A percentile compares a stretch with the other conserved stretches of the same genome.
Evolutionary conservation across 2,888 invertebrate genomes (phyloP).

Genomic region (Cephalotes varians): DNA sequence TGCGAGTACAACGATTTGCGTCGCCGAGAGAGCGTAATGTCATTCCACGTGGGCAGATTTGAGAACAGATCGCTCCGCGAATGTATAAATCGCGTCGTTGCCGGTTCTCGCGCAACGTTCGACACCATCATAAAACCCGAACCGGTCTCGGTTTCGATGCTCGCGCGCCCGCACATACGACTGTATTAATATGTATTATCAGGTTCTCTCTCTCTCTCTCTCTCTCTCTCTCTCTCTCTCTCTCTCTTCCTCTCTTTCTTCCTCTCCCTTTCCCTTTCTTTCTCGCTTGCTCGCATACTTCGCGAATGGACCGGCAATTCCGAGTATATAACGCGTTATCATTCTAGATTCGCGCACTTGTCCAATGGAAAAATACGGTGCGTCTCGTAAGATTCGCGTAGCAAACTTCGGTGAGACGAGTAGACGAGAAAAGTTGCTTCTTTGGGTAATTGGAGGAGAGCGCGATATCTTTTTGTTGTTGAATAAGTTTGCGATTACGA

Average conservation of each 20-base stretch:
- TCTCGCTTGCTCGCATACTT: conserved; percentile 34
- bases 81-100: conserved; percentile 41
- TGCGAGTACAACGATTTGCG: conserved; percentile 16
- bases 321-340: conserved; percentile 66
- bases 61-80: conserved; percentile 68
- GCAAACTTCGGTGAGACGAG: neutral
- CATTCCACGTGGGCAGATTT: conserved; percentile 61
- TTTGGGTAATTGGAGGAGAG: neutral
- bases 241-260: neutral
- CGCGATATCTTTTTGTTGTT: neutral
- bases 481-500: neutral
- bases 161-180: conserved; percentile 10
- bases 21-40: conserved; percentile 8
- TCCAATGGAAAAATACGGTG: conserved; percentile 52
- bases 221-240: neutral
- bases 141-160: conserved; percentile 66
- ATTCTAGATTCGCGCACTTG: conserved; percentile 73
- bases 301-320: conserved; percentile 66
- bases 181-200: conserved; percentile 55
- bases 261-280: neutral
- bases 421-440: conserved; percentile 1
- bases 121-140: conserved; percentile 64
- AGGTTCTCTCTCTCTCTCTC: neutral
- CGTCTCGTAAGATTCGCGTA: conserved; percentile 13
- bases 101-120: conserved; percentile 59